Evolutionary conservation across 1,140 invertebrate species (phyloP).

Genomic region (Lanistes nyassanus): DNA sequence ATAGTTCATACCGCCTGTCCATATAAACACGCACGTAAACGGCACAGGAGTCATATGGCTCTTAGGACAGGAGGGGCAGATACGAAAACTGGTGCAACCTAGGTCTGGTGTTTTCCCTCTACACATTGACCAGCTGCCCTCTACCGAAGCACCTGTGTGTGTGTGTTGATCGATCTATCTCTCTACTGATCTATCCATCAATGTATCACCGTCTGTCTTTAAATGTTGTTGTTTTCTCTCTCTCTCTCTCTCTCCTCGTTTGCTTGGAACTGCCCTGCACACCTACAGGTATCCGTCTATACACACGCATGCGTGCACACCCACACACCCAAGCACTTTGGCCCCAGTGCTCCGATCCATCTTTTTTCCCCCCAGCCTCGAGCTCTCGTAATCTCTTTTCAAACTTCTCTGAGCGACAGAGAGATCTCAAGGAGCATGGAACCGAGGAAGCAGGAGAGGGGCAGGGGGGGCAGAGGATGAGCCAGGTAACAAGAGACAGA

Average conservation of each 20-base stretch:
- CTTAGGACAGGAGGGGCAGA: too few relatives aligned
- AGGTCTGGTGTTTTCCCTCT: too few relatives aligned
- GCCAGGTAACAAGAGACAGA: too few relatives aligned
- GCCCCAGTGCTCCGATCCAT: neutral
- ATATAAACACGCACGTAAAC: too few relatives aligned
- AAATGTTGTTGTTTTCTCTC: neutral
- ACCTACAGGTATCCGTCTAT: neutral
- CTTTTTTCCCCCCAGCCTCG: neutral
- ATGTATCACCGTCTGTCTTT: neutral
- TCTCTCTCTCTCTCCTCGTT: slow-evolving; percentile 8
- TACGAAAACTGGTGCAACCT: too few relatives aligned
- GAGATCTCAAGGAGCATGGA: too few relatives aligned
- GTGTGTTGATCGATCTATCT: neutral
- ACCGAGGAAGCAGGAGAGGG: too few relatives aligned
- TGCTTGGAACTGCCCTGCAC: neutral
- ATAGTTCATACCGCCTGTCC: too few relatives aligned
- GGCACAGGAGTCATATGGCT: too few relatives aligned
- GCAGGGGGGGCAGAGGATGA: too few relatives aligned
- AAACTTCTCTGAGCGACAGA: neutral
- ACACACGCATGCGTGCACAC: slow-evolving; percentile 3
- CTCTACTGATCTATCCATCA: neutral
- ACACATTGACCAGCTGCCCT: too few relatives aligned
- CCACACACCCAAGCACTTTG: slow-evolving; percentile 6
- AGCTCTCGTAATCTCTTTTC: neutral
- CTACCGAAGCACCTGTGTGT: too few relatives aligned